Percentiles rank a stretch among this genome's conserved stretches.
Evolutionary conservation across 2,797 vertebrate genomes (phyloP).

Genomic region (Molossus alvarezi): DNA sequence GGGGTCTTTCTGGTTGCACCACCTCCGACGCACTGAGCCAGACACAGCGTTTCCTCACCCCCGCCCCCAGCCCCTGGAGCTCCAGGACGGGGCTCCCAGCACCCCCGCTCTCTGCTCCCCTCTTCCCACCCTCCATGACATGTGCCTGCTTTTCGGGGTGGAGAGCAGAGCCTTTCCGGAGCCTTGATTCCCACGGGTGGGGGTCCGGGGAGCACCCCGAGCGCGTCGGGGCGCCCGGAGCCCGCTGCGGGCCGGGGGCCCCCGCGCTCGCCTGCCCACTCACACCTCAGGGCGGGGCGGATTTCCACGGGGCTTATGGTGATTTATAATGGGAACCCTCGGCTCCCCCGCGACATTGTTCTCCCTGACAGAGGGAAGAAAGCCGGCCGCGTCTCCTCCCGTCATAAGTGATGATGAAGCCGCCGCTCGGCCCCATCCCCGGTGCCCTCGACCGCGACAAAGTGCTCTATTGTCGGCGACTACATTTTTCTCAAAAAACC

Average conservation of each 20-base stretch:
- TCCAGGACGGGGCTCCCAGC: not conserved
- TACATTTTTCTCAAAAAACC: conserved; percentile 84
- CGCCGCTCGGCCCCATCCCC: conserved; percentile 85
- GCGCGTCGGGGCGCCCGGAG: not conserved
- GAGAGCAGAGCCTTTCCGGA: conserved; percentile 46
- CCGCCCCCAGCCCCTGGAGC: no score
- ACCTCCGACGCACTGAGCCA: not conserved
- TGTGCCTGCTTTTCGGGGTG: conserved; percentile 16
- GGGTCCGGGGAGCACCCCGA: not conserved
- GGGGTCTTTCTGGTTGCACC: fast-evolving
- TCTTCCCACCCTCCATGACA: not conserved
- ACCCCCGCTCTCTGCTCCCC: not conserved
- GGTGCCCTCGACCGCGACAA: conserved; percentile 87
- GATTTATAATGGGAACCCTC: conserved; percentile 91
- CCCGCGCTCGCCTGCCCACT: conserved; percentile 83
- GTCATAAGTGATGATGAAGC: conserved; percentile 90
- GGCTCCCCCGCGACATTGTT: conserved; percentile 89
- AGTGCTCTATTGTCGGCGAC: conserved; percentile 89
- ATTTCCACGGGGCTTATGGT: conserved; percentile 91
- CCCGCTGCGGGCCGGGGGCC: not conserved
- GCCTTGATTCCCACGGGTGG: conserved; percentile 73
- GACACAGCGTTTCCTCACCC: not conserved
- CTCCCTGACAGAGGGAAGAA: conserved; percentile 91
- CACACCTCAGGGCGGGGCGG: conserved; percentile 88
- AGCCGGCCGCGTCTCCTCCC: conserved; percentile 89